Percentiles rank a stretch among this genome's conserved stretches.
phyloP scores from a whole-genome alignment of 2,888 invertebrate species.

The Dryocosmus kuriphilus region DNA sequence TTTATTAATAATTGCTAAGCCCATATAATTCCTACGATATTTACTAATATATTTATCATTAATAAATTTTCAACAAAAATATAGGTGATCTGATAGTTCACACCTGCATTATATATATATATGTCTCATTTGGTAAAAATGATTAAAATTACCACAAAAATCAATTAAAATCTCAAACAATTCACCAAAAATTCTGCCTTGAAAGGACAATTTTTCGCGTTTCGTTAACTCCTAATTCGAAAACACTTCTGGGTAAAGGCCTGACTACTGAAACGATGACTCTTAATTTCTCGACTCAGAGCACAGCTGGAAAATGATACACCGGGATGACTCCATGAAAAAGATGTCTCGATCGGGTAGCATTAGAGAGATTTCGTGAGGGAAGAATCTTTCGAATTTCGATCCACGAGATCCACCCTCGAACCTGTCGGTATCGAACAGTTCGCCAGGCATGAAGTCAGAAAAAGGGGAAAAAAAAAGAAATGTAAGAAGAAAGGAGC shows the following conservation, averaged over 20 bases:
- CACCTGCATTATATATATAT: no score
- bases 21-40: no score
- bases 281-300: conserved; percentile 6
- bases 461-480: conserved; percentile 2
- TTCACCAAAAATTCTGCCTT: background rate
- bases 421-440: conserved; percentile 25
- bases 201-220: background rate
- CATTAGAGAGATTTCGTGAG: conserved; percentile 13
- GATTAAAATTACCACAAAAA: background rate
- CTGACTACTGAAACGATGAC: background rate
- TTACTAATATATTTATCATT: no score
- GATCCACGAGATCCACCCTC: conserved; percentile 16
- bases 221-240: conserved; percentile 1
- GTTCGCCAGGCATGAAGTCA: conserved; percentile 4
- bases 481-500: conserved; percentile 27
- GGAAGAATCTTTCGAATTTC: conserved; percentile 19
- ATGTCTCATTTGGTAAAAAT: no score
- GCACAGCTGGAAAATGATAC: conserved; percentile 30
- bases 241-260: conserved; percentile 13
- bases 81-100: no score
- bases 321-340: conserved; percentile 1
- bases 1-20: no score
- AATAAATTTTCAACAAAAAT: no score
- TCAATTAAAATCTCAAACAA: background rate
- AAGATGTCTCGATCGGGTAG: conserved; percentile 8